Evolutionary conservation across 2,797 vertebrate genomes (phyloP).

Genomic region (Cheirogaleus major): DNA sequence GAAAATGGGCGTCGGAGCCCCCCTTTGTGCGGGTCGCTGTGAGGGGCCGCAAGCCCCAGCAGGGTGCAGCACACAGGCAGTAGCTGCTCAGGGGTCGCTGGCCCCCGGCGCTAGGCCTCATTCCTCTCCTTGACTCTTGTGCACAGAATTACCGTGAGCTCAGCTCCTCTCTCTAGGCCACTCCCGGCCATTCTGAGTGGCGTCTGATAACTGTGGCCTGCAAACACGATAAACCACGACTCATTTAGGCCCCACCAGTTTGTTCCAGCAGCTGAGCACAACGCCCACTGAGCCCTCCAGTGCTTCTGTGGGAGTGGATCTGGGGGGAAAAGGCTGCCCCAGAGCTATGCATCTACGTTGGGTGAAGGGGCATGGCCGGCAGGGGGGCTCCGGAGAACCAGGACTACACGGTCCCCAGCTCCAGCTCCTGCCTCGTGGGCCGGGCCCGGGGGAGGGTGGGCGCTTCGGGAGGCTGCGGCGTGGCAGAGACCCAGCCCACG

Average conservation of each 20-base stretch:
- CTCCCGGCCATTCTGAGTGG: not conserved
- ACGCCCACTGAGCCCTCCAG: not conserved
- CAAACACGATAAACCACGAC: not conserved
- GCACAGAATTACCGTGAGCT: not conserved
- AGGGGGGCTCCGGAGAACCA: no score
- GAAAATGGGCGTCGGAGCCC: no score
- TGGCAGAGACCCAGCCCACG: not conserved
- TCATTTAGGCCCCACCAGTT: not conserved
- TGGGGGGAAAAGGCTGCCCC: not conserved
- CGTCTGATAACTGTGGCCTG: not conserved
- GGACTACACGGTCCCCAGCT: not conserved
- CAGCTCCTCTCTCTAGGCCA: not conserved
- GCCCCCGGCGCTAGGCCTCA: not conserved
- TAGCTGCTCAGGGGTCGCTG: not conserved
- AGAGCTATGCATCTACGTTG: not conserved
- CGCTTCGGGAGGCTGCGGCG: not conserved
- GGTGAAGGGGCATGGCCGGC: not conserved
- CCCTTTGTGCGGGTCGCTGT: not conserved
- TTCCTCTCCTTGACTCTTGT: not conserved
- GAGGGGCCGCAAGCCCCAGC: not conserved
- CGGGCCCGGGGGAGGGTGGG: not conserved
- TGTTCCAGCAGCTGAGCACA: not conserved
- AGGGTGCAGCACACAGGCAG: not conserved
- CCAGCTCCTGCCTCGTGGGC: not conserved
- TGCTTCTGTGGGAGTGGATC: not conserved